Base-by-base conservation (phyloP, 2,113 vertebrate species). In the Dipodomys stephensi region DNA sequence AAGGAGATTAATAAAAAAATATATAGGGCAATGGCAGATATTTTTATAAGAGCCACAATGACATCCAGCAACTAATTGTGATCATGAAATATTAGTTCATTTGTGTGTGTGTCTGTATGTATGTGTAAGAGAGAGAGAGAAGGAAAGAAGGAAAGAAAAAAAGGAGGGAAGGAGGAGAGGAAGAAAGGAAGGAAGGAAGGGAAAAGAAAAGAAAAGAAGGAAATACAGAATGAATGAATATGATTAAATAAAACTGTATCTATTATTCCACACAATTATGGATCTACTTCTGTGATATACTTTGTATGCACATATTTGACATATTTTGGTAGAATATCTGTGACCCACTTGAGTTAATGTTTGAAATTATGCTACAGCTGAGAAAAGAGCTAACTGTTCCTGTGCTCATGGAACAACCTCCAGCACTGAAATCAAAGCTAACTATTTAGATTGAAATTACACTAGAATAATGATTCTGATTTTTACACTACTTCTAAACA, bases 271-370 rank as follows among this genome's bases (percentile, higher is more conserved):
- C 79, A 92, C 57, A 84, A 80, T 44, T 4, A 19, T 87, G 83
- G 25, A 32, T 71, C 7, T 86, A 44, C 62, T 57, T 79, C 49
- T 92, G 94, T 85, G 53, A 92, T 91, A 74, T 39, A 3, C 5
- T 53, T 32, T 3, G 11, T 64, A 53, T 93, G 7, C 3, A 82
- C 2, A 83, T 78, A 88, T 77, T 73, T 64, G 11, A 8, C 44
- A 72, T 62, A 90, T 53, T 87, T 95, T 81, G 11, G 67, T 64
- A 35, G 35, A 91, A 85, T 89, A 80, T 89, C 60, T 90, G 73
- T 92, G 86, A 76, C 7, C 22, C 39, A 64, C 39, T 65, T 32
- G 3, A 71, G 4, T 93, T 69, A 71, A 46, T 90, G 68, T 49
- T 71, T 71, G 80, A 95, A 96, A 69, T 82, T 85, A 27, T 64